phyloP scores from a whole-genome alignment of 2,113 vertebrate species.

The Tursiops truncatus region DNA sequence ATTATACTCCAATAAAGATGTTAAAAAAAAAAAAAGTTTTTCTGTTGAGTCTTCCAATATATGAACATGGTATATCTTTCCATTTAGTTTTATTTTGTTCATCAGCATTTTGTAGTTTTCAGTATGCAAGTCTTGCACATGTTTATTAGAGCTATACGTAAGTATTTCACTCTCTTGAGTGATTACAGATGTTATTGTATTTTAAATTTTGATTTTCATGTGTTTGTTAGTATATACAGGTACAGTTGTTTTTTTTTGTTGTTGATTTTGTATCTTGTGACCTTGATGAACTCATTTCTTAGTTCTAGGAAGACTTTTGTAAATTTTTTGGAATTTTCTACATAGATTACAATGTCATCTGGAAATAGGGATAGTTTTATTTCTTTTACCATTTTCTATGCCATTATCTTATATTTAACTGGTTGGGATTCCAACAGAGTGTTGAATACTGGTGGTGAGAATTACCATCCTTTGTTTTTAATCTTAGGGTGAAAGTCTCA shows the following conservation, averaged over 20 bases:
- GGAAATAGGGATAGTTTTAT: neutral
- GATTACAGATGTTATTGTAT: neutral
- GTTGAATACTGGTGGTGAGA: neutral
- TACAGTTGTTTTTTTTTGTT: neutral
- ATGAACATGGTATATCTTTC: neutral
- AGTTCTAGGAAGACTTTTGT: neutral
- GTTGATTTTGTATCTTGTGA: neutral
- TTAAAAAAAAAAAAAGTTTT: too few species aligned
- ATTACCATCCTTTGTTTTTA: neutral
- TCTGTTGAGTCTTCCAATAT: neutral
- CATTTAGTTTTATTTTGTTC: neutral
- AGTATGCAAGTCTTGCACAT: neutral
- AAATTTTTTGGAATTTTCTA: neutral
- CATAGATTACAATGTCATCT: neutral
- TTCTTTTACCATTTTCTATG: neutral
- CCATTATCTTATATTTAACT: neutral
- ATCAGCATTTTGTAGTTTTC: constrained; percentile 2
- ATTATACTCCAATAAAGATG: too few species aligned
- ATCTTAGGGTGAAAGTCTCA: neutral
- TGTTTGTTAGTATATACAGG: neutral
- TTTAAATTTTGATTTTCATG: neutral
- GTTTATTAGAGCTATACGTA: neutral
- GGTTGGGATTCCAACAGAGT: neutral
- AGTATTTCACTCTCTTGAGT: neutral
- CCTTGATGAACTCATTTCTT: neutral